Evolutionary conservation across 2,888 invertebrate genomes (phyloP).

Genomic region (Pterostichus madidus): DNA sequence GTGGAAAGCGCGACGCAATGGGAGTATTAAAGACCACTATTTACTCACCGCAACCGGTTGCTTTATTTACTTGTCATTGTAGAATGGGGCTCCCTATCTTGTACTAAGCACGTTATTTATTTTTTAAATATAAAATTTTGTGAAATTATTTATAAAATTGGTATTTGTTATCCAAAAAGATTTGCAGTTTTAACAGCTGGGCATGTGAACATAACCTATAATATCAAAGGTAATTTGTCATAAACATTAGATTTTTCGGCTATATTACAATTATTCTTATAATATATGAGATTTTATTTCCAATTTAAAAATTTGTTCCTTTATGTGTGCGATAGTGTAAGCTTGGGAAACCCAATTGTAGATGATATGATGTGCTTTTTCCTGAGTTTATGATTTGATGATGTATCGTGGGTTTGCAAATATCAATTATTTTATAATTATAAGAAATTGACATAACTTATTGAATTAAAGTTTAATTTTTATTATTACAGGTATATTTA

Average conservation of each 20-base stretch:
- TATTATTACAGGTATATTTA: slow-evolving; percentile 64
- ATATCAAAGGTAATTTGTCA: no score
- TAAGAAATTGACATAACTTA: slow-evolving; percentile 65
- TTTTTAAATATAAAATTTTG: no score
- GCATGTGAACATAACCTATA: no score
- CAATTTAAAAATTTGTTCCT: no score
- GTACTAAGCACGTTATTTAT: not conserved
- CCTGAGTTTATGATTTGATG: slow-evolving; percentile 58
- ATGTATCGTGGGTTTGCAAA: slow-evolving; percentile 62
- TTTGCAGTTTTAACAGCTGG: no score
- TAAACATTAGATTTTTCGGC: no score
- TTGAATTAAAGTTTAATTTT: slow-evolving; percentile 58
- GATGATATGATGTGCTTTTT: slow-evolving; percentile 59
- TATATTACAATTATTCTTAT: no score
- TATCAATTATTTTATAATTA: slow-evolving; percentile 46
- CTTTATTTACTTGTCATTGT: slow-evolving; percentile 18
- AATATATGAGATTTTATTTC: no score
- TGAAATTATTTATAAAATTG: no score
- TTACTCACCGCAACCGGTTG: not conserved
- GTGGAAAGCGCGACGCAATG: slow-evolving; percentile 92
- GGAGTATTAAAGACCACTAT: slow-evolving; percentile 87
- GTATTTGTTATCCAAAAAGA: no score
- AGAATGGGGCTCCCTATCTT: not conserved
- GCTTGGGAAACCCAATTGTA: slow-evolving; percentile 17
- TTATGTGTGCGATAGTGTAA: not conserved